phyloP scores from a whole-genome alignment of 2,888 invertebrate genomes.

The Eupithecia abbreviata region DNA sequence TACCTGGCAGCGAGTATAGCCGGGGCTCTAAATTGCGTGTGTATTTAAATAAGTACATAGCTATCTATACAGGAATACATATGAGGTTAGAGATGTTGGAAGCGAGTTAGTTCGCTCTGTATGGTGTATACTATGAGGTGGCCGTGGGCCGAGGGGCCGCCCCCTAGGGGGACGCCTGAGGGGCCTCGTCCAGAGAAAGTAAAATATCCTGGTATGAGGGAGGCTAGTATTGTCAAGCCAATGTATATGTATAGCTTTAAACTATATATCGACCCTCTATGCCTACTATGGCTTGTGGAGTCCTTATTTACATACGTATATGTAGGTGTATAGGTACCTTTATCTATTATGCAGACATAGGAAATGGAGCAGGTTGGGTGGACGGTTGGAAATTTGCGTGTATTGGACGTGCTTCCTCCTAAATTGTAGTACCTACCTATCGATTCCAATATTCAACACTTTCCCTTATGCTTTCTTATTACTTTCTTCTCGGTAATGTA shows the following conservation, averaged over 20 bases:
- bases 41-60: constrained; percentile 75
- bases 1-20: constrained; percentile 49
- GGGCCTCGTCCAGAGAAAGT: constrained; percentile 83
- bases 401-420: constrained; percentile 62
- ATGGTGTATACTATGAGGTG: constrained; percentile 79
- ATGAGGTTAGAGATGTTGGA: constrained; percentile 79
- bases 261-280: constrained; percentile 79
- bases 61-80: constrained; percentile 66
- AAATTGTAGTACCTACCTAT: constrained; percentile 55
- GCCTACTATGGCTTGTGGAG: constrained; percentile 66
- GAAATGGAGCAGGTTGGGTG: constrained; percentile 76
- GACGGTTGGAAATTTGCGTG: constrained; percentile 72
- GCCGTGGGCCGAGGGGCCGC: constrained; percentile 56
- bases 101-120: constrained; percentile 81
- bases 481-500: background rate
- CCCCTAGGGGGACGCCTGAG: constrained; percentile 71
- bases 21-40: constrained; percentile 69
- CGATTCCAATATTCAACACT: constrained; percentile 54
- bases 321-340: constrained; percentile 61
- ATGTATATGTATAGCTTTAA: constrained; percentile 82
- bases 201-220: constrained; percentile 83
- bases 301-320: constrained; percentile 80
- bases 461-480: constrained; percentile 4
- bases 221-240: constrained; percentile 83
- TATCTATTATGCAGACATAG: constrained; percentile 83